Base-by-base conservation (phyloP, 1,140 invertebrate genomes). In the Calephelis virginiensis region DNA sequence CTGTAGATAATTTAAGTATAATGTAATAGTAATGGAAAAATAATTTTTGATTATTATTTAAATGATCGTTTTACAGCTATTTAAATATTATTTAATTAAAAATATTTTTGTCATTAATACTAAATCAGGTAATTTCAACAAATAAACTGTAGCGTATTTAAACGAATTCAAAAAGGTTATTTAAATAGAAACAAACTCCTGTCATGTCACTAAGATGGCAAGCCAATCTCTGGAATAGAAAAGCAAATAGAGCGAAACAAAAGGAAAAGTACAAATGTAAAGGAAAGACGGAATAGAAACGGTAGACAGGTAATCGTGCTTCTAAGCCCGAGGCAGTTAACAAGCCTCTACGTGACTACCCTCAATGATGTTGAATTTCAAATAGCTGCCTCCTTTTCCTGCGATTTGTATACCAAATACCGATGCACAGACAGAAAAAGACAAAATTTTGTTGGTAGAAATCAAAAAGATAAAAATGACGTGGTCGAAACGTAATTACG, bases 171-270 rank as follows among this genome's bases (percentile, higher is more conserved):
- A 28, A 12, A 37, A 6, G 6, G 6, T n/a, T 59, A 12, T 11
- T 37, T 38, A 38, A 10, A 37, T 12, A n/a, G 12, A 38, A 38
- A 59, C 7, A 1, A 11, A 59, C 1, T 59, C 53, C 48, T 38
- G 50, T 56, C 28, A 37, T 56, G 53, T 59, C 11, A 59, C 12
- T 59, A 7, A 59, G 17, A 37, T 12, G 53, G 10, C 53, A 59
- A 59, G n/a, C 53, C 53, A 59, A 59, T 59, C 37, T 38, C 53
- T 59, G 12, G 53, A 59, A 59, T 37, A n/a, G 53, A 38, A 59
- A 59, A 37, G 37, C 53, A 59, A 59, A 59, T 56, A 56, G 53
- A 56, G 53, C 53, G 17, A 56, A 56, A 56, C 53, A 56, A 56
- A 56, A 53, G 17, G 49, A 53, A 53, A 53, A 53, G 28, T 53